These are phyloP conservation scores for Drosophila takahashii DNA, from an alignment of 1,140 invertebrate genomes.

Conservation along the genomic window DNA sequence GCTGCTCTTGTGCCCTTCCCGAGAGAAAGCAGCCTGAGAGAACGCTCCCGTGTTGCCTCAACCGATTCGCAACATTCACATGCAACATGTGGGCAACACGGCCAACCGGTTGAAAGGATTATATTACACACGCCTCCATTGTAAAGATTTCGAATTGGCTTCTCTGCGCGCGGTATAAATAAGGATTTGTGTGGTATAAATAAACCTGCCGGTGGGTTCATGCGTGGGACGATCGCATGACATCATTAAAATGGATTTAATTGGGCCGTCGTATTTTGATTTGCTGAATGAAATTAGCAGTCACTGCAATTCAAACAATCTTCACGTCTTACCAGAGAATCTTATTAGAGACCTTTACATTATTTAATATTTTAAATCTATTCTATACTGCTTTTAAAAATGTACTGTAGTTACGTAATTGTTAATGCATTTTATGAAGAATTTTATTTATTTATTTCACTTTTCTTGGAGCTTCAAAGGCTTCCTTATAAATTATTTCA, in stretches of 20 bases:
- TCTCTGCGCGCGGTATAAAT: slow-evolving; percentile 9
- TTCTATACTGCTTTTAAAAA: too few relatives aligned
- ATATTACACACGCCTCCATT: slow-evolving; percentile 17
- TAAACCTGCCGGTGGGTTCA: slow-evolving; percentile 2
- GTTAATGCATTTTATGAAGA: too few relatives aligned
- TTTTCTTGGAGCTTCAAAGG: too few relatives aligned
- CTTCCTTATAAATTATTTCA: too few relatives aligned
- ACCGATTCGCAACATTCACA: slow-evolving; percentile 3
- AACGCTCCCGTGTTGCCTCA: slow-evolving; percentile 4
- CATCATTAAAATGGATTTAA: slow-evolving; percentile 24
- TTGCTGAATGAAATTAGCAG: background rate
- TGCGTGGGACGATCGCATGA: background rate
- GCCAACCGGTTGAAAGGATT: slow-evolving; percentile 27
- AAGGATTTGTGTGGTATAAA: slow-evolving; percentile 27
- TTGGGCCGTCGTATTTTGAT: background rate
- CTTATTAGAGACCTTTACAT: too few relatives aligned
- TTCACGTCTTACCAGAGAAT: too few relatives aligned
- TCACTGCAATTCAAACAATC: too few relatives aligned
- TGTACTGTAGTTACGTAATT: too few relatives aligned
- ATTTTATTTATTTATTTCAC: too few relatives aligned
- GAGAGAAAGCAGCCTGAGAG: too few relatives aligned
- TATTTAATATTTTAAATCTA: too few relatives aligned
- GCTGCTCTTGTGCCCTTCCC: background rate
- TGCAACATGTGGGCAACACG: slow-evolving; percentile 48
- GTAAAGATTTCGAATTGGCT: slow-evolving; percentile 24